phyloP scores from a whole-genome alignment of 2,888 invertebrate genomes.

The Microplitis deprimator region DNA sequence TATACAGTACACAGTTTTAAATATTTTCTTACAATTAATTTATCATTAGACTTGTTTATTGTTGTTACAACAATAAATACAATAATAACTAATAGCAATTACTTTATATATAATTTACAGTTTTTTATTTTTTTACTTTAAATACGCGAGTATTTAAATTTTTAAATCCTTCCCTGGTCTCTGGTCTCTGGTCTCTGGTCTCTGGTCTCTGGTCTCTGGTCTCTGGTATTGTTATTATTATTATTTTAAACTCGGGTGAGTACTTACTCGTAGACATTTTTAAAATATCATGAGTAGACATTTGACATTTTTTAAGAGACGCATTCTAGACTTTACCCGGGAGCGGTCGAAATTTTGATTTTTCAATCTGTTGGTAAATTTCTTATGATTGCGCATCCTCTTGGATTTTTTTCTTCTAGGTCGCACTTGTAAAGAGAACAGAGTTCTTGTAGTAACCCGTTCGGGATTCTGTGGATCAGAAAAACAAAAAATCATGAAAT shows the following conservation, averaged over 20 bases:
- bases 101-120: neutral
- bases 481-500: neutral
- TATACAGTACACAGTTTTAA: constrained; percentile 3
- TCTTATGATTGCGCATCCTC: constrained; percentile 55
- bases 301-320: no score
- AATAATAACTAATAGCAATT: neutral
- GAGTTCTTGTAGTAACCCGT: constrained; percentile 90
- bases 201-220: no score
- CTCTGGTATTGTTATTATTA: no score
- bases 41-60: neutral
- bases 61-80: no score
- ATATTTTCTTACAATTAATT: constrained; percentile 9
- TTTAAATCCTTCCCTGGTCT: neutral
- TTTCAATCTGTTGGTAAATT: neutral
- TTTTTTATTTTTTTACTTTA: constrained; percentile 2
- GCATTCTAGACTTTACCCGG: no score
- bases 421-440: constrained; percentile 90
- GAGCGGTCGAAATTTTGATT: no score
- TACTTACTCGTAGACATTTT: neutral
- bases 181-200: neutral
- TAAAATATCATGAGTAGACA: neutral
- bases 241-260: no score
- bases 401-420: constrained; percentile 71
- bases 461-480: constrained; percentile 71
- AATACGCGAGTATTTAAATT: neutral